Evolutionary conservation across 2,797 vertebrate genomes (phyloP).

Genomic region (Lagothrix lagotricha): DNA sequence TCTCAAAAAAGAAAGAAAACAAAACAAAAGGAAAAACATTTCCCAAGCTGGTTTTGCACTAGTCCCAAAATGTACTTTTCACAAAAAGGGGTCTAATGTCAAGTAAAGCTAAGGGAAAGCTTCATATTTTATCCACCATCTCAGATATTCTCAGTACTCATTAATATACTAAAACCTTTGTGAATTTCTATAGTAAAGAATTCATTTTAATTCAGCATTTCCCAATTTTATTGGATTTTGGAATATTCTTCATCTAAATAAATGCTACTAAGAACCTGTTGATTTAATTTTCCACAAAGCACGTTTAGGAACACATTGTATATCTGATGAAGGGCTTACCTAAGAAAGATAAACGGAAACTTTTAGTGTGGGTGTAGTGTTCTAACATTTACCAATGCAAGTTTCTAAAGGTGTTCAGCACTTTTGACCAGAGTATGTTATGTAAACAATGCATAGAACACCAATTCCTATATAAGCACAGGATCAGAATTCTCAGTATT

Average conservation of each 20-base stretch:
- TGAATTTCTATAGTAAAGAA: not conserved
- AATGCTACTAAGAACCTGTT: not conserved
- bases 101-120: not conserved
- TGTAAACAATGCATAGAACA: not conserved
- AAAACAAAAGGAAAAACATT: not conserved
- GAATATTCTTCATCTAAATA: not conserved
- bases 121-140: not conserved
- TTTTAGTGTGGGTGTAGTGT: not conserved
- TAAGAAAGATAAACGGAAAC: not conserved
- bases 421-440: not conserved
- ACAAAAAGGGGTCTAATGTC: not conserved
- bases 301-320: not conserved
- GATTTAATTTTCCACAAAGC: not conserved
- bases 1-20: too few relatives aligned
- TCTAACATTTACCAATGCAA: not conserved
- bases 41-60: not conserved
- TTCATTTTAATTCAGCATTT: conserved; percentile 3
- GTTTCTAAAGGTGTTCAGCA: not conserved
- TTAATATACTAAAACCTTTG: conserved; percentile 26
- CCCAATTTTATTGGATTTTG: not conserved
- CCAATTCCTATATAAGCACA: not conserved
- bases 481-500: not conserved
- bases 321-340: not conserved
- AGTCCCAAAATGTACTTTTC: not conserved
- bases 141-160: not conserved